Percentiles rank a stretch among this genome's conserved stretches.
Conservation (phyloP, 2,797 vertebrate genomes). For the Phoxinus dragarum region DNA sequence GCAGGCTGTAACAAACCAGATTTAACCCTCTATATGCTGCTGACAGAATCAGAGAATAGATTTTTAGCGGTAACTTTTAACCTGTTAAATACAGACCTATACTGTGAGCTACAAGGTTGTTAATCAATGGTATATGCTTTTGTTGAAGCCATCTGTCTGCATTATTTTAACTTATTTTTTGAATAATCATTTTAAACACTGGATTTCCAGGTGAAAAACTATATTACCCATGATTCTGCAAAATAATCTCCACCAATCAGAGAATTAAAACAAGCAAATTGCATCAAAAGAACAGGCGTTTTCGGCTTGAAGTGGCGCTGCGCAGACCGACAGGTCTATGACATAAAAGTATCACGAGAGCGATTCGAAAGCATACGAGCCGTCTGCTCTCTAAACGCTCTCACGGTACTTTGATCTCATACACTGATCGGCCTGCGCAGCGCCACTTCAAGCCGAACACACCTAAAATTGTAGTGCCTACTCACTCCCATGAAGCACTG, state of each 20-base stretch:
- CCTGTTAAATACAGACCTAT: neutral
- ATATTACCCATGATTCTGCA: neutral
- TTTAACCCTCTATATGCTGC: neutral
- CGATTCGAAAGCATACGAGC: too few species aligned
- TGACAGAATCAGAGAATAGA: conserved; percentile 1
- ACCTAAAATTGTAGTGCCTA: neutral
- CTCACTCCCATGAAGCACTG: neutral
- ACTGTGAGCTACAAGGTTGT: neutral
- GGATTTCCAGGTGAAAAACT: neutral
- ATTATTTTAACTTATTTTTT: neutral
- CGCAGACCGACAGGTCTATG: neutral
- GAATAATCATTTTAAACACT: neutral
- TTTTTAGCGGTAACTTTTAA: neutral
- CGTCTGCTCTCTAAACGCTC: too few species aligned
- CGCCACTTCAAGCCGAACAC: neutral
- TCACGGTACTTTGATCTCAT: too few species aligned
- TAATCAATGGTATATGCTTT: neutral
- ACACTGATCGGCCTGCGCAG: neutral
- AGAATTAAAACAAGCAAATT: neutral
- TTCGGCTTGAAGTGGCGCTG: too few species aligned
- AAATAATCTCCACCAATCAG: neutral
- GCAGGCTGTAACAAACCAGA: neutral
- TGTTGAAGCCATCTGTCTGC: neutral
- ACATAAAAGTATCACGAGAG: too few species aligned
- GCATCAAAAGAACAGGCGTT: neutral